Evolutionary conservation across 2,113 vertebrate species (phyloP).

Genomic region (Malurus alboscapulatus): DNA sequence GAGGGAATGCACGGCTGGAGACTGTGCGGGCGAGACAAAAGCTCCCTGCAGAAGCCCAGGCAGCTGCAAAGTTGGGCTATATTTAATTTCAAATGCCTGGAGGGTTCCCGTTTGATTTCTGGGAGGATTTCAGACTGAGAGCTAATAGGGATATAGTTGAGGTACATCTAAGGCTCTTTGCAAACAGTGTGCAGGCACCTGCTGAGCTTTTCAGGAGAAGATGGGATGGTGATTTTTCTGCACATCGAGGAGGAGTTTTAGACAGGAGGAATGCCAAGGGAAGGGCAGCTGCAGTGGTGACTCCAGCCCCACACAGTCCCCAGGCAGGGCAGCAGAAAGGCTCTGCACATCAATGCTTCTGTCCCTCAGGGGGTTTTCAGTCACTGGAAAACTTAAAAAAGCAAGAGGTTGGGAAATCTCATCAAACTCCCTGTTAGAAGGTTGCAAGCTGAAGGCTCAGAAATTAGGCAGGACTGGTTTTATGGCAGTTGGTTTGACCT

Average conservation of each 20-base stretch:
- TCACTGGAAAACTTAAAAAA: not conserved
- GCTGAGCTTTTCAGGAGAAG: not conserved
- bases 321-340: not conserved
- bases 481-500: not conserved
- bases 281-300: fast-evolving
- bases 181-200: fast-evolving
- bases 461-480: not conserved
- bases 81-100: not conserved
- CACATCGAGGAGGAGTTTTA: not conserved
- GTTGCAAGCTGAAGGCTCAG: not conserved
- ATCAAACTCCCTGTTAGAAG: not conserved
- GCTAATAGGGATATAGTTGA: not conserved
- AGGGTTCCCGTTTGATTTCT: not conserved
- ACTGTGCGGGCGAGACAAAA: fast-evolving
- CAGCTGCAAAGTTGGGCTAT: not conserved
- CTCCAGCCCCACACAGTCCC: not conserved
- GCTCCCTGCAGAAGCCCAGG: not conserved
- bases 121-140: not conserved
- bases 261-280: not conserved
- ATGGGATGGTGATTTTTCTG: not conserved
- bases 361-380: not conserved
- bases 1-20: not conserved
- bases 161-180: not conserved
- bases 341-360: not conserved
- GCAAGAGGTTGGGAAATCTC: not conserved